These are phyloP conservation scores for Arion vulgaris DNA, from an alignment of 1,140 invertebrate species.

Conservation along the genomic window DNA sequence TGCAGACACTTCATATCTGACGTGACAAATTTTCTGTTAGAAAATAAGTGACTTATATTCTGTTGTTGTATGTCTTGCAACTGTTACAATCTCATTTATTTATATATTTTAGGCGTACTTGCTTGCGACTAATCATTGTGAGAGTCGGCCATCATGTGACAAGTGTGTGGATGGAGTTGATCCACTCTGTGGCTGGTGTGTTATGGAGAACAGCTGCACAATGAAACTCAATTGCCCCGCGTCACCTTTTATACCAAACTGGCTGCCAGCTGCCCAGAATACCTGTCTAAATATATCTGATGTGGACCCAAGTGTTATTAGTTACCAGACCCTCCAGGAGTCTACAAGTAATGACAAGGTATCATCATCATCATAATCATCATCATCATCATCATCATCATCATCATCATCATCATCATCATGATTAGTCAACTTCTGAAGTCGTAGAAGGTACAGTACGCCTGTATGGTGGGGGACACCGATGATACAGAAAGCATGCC, in stretches of 20 bases:
- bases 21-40: no score
- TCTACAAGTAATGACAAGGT: not conserved
- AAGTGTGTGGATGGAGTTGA: constrained; percentile 54
- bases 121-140: constrained; percentile 57
- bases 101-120: constrained; percentile 41
- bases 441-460: no score
- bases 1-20: no score
- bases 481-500: no score
- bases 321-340: constrained; percentile 47
- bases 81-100: no score
- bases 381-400: no score
- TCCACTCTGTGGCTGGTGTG: constrained; percentile 66
- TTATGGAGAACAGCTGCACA: constrained; percentile 58
- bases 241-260: constrained; percentile 52
- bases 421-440: no score
- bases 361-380: no score
- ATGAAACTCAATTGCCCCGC: not conserved
- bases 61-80: no score
- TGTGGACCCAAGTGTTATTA: constrained; percentile 49
- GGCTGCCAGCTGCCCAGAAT: constrained; percentile 50
- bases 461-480: no score
- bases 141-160: constrained; percentile 50
- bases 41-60: no score
- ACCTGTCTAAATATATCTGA: constrained; percentile 55
- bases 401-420: no score